Evolutionary conservation across 2,113 vertebrate species (phyloP), one percentile per base, ranked within the genome.

Genomic region (Poeciliopsis prolifica): DNA sequence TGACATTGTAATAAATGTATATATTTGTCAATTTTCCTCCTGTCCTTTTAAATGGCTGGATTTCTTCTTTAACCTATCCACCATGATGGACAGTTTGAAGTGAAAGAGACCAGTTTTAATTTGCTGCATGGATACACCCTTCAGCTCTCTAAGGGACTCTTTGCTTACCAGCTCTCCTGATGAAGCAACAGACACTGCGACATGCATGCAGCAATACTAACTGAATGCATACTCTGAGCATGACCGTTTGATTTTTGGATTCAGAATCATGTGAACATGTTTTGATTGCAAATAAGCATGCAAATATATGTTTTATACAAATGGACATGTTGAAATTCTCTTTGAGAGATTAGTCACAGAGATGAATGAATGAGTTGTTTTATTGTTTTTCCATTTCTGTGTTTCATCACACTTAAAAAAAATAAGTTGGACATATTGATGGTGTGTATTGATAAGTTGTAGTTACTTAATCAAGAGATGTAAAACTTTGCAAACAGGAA

Each of bases 111-210:
- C 86, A 81, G 83, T 82, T 90, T 92, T 91, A 91, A 93, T 92
- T 93, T 92, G 82, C 86, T 93, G 92, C 90, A 88, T 92, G 86
- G 85, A 86, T 92, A 89, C 88, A 80, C 88, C 84, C 54, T 83
- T 67, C 9, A 19, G 40, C 80, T 85, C 84, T 89, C 83, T 28
- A 65, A 75, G 88, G 84, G 84, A 83, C 83, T 85, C 82, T 80
- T 74, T 81, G 86, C 78, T 85, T 82, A 84, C 75, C 71, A 74
- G 77, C 72, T 81, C 70, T 72, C 26, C 68, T 54, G 75, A 86
- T 88, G 81, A 86, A 80, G 70, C 26, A 87, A 79, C 83, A 78
- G 73, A 72, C 66, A 72, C 61, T n/a, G 71, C 22, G 35, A 29
- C 78, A 76, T 64, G 69, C 31, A 70, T 14, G 65, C 51, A 58